phyloP scores from a whole-genome alignment of 1,140 invertebrate species.

The Cydia pomonella region DNA sequence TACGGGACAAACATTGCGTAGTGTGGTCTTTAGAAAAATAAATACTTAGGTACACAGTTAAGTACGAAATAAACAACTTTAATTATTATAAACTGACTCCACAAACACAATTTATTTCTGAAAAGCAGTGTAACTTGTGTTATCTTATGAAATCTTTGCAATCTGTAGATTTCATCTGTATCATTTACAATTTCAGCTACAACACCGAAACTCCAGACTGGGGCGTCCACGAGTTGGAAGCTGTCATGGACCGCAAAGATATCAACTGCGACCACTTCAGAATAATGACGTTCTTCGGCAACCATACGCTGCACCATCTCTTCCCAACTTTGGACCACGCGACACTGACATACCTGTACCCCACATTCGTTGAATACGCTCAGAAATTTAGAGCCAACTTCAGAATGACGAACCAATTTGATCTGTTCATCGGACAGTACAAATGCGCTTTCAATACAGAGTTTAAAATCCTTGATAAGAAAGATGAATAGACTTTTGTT shows the following conservation, averaged over 20 bases:
- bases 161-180: neutral
- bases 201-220: constrained; percentile 80
- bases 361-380: constrained; percentile 83
- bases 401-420: constrained; percentile 77
- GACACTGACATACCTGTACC: constrained; percentile 82
- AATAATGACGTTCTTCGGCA: constrained; percentile 85
- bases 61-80: too few relatives aligned
- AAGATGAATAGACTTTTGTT: neutral
- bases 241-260: constrained; percentile 84
- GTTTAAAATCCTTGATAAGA: neutral
- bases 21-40: too few relatives aligned
- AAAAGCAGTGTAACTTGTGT: too few relatives aligned
- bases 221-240: constrained; percentile 87
- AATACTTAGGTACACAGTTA: too few relatives aligned
- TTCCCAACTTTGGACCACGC: constrained; percentile 89
- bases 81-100: too few relatives aligned
- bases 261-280: constrained; percentile 83
- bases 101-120: too few relatives aligned
- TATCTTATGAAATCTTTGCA: too few relatives aligned
- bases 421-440: constrained; percentile 84
- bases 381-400: constrained; percentile 83
- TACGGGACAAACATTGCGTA: too few relatives aligned
- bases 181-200: neutral
- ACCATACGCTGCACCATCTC: constrained; percentile 88
- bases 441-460: constrained; percentile 82